phyloP scores from a whole-genome alignment of 2,113 vertebrate species.

The Kryptolebias marmoratus region DNA sequence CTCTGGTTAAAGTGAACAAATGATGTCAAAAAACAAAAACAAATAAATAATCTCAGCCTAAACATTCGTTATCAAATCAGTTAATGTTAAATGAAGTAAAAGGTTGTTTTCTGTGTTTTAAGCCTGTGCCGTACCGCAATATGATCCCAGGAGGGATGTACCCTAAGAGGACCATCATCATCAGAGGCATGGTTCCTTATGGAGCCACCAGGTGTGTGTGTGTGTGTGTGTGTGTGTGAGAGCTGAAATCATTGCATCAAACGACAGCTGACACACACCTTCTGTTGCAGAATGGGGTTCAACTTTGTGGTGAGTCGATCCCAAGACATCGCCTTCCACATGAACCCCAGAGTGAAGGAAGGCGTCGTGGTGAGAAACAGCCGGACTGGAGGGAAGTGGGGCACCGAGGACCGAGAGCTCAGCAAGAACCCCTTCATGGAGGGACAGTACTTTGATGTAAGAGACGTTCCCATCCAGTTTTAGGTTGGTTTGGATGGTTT shows the following conservation, averaged over 20 bases:
- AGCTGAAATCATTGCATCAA: not conserved
- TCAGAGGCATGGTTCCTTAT: conserved; percentile 81
- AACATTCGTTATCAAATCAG: too few species aligned
- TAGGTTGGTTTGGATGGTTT: too few species aligned
- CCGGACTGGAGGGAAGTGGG: conserved; percentile 77
- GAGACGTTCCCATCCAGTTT: not conserved
- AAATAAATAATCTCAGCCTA: too few species aligned
- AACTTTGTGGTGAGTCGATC: conserved; percentile 76
- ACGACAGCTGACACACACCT: not conserved
- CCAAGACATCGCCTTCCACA: conserved; percentile 77
- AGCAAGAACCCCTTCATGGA: conserved; percentile 79
- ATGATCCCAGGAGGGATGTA: conserved; percentile 80
- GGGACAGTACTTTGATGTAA: conserved; percentile 88
- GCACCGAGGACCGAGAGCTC: conserved; percentile 76
- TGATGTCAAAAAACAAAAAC: too few species aligned
- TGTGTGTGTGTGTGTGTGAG: conserved; percentile 22
- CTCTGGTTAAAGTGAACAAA: too few species aligned
- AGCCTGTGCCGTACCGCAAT: conserved; percentile 80
- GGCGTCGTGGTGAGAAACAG: conserved; percentile 80
- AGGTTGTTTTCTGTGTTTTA: not conserved
- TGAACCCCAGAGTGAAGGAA: conserved; percentile 78
- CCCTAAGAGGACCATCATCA: conserved; percentile 81
- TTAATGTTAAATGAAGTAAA: not conserved
- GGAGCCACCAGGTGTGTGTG: conserved; percentile 70
- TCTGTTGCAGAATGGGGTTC: conserved; percentile 73